Base-by-base conservation (phyloP, 2,113 vertebrate species). In the Oceanites oceanicus region DNA sequence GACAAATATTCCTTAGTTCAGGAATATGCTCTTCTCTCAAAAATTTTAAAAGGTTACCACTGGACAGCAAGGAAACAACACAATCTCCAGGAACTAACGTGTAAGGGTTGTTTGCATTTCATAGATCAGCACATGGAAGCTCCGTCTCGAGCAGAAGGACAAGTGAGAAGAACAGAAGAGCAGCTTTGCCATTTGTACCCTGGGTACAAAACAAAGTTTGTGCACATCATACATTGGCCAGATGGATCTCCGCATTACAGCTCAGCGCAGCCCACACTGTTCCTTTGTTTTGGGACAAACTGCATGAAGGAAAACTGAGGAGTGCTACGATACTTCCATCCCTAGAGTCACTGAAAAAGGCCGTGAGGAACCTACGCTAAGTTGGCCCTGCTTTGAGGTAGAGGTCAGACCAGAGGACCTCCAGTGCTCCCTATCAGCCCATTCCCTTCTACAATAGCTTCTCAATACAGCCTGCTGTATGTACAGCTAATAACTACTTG, bases 401-500 rank as follows among this genome's bases (percentile, higher is more conserved):
- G 65, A 81, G 70, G 30, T 13, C 36, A 65, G 75, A 73, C 30
- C 83, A 70, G 67, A 76, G 70, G 68, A 81, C 19, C 44, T 59
- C 55, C 76, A 16, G 61, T 2, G 45, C 68, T 83, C 44, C 63
- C 13, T 14, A 8, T 36, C 30, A 68, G 59, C 76, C 76, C 1
- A 0, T 2, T 9, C 2, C 5, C 3, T 81, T 58, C 84, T 50
- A 30, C 0, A 0, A 16, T 8, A 42, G 21, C 32, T 13, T 26
- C 55, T 53, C 81, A 71, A 19, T 5, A 10, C 38, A 74, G 68
- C 59, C 83, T 67, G 92, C 92, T 62, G 59, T 2, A 21, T 1
- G 3, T 7, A 12, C 6, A 40, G 50, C 45, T 38, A 26, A 3
- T 2, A 55, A 45, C n/a, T 34, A 6, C 7, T 18, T 30, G 34